These are phyloP conservation scores for Pissodes strobi DNA, from an alignment of 1,140 invertebrate genomes.

Conservation along the genomic window DNA sequence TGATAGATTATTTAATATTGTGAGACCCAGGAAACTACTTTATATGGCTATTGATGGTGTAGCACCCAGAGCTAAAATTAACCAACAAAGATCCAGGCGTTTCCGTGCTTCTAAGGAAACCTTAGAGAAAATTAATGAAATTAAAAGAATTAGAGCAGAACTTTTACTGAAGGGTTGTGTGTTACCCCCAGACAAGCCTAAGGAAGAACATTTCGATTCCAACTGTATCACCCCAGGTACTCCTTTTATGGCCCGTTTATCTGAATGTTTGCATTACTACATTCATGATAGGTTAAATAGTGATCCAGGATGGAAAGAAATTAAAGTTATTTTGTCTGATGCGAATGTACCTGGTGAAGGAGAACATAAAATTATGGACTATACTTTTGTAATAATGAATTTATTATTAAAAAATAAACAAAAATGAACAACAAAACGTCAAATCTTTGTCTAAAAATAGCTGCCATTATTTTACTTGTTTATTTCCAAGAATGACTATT, in stretches of 20 bases:
- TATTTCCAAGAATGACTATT: no score
- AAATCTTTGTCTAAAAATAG: no score
- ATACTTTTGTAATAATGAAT: no score
- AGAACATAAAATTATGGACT: conserved; percentile 99
- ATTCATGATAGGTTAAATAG: conserved; percentile 93
- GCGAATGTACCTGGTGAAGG: conserved; percentile 98
- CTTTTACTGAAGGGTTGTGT: conserved; percentile 74
- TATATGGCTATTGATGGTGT: conserved; percentile 99
- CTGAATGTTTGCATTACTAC: conserved; percentile 94
- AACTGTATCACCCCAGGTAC: conserved; percentile 99
- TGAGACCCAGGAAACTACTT: conserved; percentile 90
- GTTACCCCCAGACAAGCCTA: conserved; percentile 88
- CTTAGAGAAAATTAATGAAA: conserved; percentile 85
- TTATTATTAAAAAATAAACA: no score
- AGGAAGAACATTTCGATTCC: conserved; percentile 94
- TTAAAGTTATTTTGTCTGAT: conserved; percentile 97
- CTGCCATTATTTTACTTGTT: no score
- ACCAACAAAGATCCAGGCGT: conserved; percentile 95
- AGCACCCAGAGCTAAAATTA: conserved; percentile 98
- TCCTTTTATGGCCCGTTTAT: conserved; percentile 96
- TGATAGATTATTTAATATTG: conserved; percentile 93
- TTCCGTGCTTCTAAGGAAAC: conserved; percentile 97
- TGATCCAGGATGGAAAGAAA: conserved; percentile 92
- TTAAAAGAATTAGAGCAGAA: conserved; percentile 77
- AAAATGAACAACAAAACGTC: no score